A percentile compares a stretch with the other conserved stretches of the same genome.
These are phyloP conservation scores for Cephonodes hylas DNA, from an alignment of 2,888 invertebrate species.

Conservation along the genomic window DNA sequence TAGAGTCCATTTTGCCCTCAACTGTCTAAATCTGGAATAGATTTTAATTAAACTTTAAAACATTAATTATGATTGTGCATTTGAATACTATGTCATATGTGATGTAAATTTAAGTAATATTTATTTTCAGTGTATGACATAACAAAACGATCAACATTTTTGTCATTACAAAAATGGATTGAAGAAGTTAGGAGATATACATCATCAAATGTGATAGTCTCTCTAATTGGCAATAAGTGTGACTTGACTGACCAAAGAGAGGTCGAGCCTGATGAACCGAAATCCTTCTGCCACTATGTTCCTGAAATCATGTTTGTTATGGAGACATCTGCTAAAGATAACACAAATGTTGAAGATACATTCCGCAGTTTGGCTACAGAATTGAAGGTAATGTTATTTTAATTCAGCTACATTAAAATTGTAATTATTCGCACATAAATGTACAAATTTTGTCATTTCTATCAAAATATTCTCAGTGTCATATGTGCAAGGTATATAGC, in stretches of 20 bases:
- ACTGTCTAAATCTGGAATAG: no score
- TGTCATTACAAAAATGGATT: conserved; percentile 96
- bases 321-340: conserved; percentile 95
- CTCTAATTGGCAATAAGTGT: conserved; percentile 96
- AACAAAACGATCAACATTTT: conserved; percentile 94
- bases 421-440: no score
- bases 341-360: conserved; percentile 94
- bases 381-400: conserved; percentile 91
- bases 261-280: conserved; percentile 92
- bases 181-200: conserved; percentile 97
- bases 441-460: no score
- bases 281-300: conserved; percentile 91
- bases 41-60: no score
- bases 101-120: background rate
- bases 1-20: no score
- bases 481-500: no score
- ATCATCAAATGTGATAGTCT: conserved; percentile 93
- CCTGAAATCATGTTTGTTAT: conserved; percentile 93
- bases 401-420: no score
- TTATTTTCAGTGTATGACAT: conserved; percentile 91
- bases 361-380: conserved; percentile 93
- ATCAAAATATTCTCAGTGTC: no score
- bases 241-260: conserved; percentile 90
- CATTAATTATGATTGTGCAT: no score
- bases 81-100: no score